Conservation (phyloP, 1,140 invertebrate species). For the Lasioglossum albipes region DNA sequence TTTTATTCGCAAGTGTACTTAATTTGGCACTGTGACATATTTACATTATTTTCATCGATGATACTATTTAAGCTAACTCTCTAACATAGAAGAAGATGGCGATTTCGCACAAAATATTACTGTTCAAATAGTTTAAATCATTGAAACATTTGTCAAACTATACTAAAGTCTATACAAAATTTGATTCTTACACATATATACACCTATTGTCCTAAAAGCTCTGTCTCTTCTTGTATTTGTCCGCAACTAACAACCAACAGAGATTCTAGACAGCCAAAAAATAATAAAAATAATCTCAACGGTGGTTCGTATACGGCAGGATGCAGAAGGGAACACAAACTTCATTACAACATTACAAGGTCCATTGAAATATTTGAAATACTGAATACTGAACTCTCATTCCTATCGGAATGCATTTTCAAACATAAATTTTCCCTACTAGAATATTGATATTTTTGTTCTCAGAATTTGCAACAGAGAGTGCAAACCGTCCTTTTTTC, state of each 20-base stretch:
- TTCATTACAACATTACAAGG: neutral
- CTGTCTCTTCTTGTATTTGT: neutral
- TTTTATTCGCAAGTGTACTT: neutral
- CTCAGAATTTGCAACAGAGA: neutral
- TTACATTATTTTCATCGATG: neutral
- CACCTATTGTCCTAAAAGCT: neutral
- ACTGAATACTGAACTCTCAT: constrained; percentile 15
- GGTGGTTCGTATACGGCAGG: neutral
- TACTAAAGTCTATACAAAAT: neutral
- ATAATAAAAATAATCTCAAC: constrained; percentile 2
- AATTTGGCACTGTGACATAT: neutral
- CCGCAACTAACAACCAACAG: constrained; percentile 20
- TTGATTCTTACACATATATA: constrained; percentile 2
- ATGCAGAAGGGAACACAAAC: neutral
- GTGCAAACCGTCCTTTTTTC: neutral
- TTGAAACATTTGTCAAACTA: neutral
- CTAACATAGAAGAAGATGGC: too few species aligned
- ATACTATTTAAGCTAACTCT: neutral
- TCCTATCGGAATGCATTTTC: neutral
- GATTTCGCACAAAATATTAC: neutral
- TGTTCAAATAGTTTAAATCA: neutral
- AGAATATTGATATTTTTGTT: neutral
- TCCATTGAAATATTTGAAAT: constrained; percentile 7
- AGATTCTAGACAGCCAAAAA: constrained; percentile 19
- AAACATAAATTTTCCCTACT: neutral